phyloP scores from a whole-genome alignment of 2,888 invertebrate genomes.

The Eristalis arbustorum region DNA sequence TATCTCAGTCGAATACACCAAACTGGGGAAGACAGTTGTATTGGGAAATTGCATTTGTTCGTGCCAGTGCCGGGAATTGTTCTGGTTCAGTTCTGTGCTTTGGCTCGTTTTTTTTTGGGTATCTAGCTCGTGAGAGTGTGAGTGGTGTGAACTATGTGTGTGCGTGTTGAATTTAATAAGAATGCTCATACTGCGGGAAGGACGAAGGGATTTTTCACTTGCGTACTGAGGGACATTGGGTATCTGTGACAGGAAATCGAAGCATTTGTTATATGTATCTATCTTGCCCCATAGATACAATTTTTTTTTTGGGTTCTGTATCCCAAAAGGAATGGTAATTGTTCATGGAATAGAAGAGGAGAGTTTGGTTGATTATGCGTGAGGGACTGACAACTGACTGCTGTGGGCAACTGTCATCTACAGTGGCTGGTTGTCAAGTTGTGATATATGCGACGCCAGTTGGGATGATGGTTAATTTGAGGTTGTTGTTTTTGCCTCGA shows the following conservation, averaged over 20 bases:
- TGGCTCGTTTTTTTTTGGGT: background rate
- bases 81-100: constrained; percentile 14
- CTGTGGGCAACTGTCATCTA: constrained; percentile 30
- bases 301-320: background rate
- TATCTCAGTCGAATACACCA: constrained; percentile 12
- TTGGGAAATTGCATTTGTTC: constrained; percentile 69
- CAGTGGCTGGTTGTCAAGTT: constrained; percentile 54
- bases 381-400: constrained; percentile 13
- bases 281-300: constrained; percentile 28
- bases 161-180: constrained; percentile 44
- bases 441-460: constrained; percentile 63
- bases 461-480: constrained; percentile 24
- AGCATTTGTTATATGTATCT: constrained; percentile 35
- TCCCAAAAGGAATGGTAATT: constrained; percentile 25
- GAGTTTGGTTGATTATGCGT: constrained; percentile 27
- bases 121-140: constrained; percentile 22
- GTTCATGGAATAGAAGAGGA: constrained; percentile 30
- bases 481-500: background rate
- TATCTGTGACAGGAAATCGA: constrained; percentile 62
- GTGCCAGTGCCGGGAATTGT: constrained; percentile 31
- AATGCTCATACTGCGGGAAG: constrained; percentile 36
- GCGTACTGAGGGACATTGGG: constrained; percentile 41
- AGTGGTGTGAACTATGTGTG: constrained; percentile 56
- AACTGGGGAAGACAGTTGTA: constrained; percentile 65
- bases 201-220: constrained; percentile 52